Evolutionary conservation across 2,113 vertebrate species (phyloP).

Genomic region (Callochromis pleurospilus): DNA sequence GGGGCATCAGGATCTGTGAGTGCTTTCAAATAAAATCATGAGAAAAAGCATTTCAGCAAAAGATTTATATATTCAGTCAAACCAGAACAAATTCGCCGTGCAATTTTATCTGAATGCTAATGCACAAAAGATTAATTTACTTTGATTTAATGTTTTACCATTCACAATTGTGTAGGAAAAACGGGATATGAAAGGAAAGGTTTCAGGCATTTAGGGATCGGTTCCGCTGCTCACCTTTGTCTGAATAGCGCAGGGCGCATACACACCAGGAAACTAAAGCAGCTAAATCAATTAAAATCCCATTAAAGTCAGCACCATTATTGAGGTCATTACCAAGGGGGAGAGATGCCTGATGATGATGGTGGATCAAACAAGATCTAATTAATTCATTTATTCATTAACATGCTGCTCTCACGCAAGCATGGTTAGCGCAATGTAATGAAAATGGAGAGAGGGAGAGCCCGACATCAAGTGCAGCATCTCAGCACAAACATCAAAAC

Average conservation of each 20-base stretch:
- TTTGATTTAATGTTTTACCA: neutral
- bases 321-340: slow-evolving; percentile 63
- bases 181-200: neutral
- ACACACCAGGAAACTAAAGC: slow-evolving; percentile 20
- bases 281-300: slow-evolving; percentile 70
- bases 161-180: neutral
- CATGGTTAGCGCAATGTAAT: slow-evolving; percentile 22
- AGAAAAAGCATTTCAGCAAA: neutral
- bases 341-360: slow-evolving; percentile 48
- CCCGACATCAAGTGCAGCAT: neutral
- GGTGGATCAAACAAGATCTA: slow-evolving; percentile 65
- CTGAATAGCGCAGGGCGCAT: neutral
- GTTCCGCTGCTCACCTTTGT: slow-evolving; percentile 4
- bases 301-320: slow-evolving; percentile 65
- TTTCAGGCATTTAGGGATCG: neutral
- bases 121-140: neutral
- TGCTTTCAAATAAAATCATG: neutral
- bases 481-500: slow-evolving; percentile 36
- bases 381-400: slow-evolving; percentile 69
- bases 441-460: slow-evolving; percentile 9
- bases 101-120: neutral
- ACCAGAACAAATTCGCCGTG: neutral
- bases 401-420: slow-evolving; percentile 14
- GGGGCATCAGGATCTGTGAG: slow-evolving; percentile 5
- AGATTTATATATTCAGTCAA: neutral